Conservation (phyloP, 2,888 invertebrate species). For the Synanthedon vespiformis region DNA sequence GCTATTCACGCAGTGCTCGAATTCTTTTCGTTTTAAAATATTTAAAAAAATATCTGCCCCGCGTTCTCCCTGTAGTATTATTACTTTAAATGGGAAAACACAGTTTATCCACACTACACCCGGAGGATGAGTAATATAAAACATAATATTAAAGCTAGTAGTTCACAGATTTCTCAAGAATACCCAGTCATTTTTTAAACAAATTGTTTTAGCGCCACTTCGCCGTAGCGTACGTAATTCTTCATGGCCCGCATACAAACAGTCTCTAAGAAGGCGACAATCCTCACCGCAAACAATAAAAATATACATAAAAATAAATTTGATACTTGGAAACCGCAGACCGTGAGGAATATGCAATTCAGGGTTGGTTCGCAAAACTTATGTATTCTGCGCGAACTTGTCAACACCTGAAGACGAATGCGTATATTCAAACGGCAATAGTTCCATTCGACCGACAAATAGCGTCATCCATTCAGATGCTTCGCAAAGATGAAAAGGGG, state of each 20-base stretch:
- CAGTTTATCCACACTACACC: slow-evolving; percentile 27
- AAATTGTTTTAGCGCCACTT: slow-evolving; percentile 62
- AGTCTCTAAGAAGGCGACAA: slow-evolving; percentile 63
- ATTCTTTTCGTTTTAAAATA: too few relatives aligned
- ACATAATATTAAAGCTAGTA: slow-evolving; percentile 34
- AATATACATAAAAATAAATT: slow-evolving; percentile 66
- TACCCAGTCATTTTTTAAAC: slow-evolving; percentile 45
- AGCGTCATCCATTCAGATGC: slow-evolving; percentile 24
- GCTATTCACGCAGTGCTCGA: too few relatives aligned
- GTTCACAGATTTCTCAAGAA: slow-evolving; percentile 34
- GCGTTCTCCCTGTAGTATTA: not conserved
- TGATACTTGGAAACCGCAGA: slow-evolving; percentile 46
- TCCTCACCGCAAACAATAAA: slow-evolving; percentile 64
- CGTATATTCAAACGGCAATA: slow-evolving; percentile 28
- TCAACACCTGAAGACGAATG: slow-evolving; percentile 6
- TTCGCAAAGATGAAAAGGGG: slow-evolving; percentile 34
- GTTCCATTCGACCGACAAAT: slow-evolving; percentile 28
- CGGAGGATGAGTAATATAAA: slow-evolving; percentile 36
- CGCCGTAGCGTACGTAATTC: slow-evolving; percentile 54
- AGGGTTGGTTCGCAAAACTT: slow-evolving; percentile 8
- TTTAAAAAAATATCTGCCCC: not conserved
- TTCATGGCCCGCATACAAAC: slow-evolving; percentile 64
- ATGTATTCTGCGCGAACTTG: slow-evolving; percentile 3
- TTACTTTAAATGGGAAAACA: slow-evolving; percentile 33
- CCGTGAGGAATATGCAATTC: slow-evolving; percentile 46